Percentiles rank a stretch among this genome's conserved stretches.
Evolutionary conservation across 2,113 vertebrate species (phyloP).

Genomic region (Chaenocephalus aceratus): DNA sequence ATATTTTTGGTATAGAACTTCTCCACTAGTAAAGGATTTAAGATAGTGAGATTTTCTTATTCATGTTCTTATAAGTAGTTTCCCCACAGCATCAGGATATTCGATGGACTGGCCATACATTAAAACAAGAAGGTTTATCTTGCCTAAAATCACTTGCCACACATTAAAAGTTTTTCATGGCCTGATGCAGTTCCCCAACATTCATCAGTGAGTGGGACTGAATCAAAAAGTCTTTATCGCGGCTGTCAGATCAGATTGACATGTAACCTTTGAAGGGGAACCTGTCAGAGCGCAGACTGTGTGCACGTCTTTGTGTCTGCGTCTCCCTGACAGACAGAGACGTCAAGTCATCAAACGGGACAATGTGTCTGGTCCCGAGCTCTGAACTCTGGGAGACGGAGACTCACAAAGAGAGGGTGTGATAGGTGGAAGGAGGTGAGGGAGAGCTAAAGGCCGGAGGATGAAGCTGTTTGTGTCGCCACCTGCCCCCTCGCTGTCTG

Average conservation of each 20-base stretch:
- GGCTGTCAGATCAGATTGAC: slow-evolving; percentile 72
- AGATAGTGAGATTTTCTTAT: not conserved
- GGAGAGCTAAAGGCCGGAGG: slow-evolving; percentile 46
- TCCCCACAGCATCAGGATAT: not conserved
- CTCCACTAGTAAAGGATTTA: too few relatives aligned
- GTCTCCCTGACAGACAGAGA: slow-evolving; percentile 69
- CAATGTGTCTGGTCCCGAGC: slow-evolving; percentile 52
- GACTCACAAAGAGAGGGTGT: slow-evolving; percentile 57
- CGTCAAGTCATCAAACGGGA: slow-evolving; percentile 73
- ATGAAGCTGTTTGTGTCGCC: slow-evolving; percentile 41
- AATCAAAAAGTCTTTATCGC: slow-evolving; percentile 55
- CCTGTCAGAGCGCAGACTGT: slow-evolving; percentile 53
- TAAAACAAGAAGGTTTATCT: not conserved
- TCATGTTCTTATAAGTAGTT: too few relatives aligned
- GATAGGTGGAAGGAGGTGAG: slow-evolving; percentile 59
- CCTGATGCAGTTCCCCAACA: not conserved
- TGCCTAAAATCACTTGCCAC: not conserved
- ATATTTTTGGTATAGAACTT: too few relatives aligned
- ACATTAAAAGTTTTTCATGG: not conserved
- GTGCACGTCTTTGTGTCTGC: slow-evolving; percentile 37
- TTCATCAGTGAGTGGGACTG: not conserved
- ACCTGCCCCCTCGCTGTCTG: slow-evolving; percentile 28
- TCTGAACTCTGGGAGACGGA: slow-evolving; percentile 53
- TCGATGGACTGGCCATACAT: not conserved
- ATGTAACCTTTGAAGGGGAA: slow-evolving; percentile 58